These are phyloP conservation scores for Anagrus nilaparvatae DNA, from an alignment of 1,140 invertebrate species.

Conservation along the genomic window DNA sequence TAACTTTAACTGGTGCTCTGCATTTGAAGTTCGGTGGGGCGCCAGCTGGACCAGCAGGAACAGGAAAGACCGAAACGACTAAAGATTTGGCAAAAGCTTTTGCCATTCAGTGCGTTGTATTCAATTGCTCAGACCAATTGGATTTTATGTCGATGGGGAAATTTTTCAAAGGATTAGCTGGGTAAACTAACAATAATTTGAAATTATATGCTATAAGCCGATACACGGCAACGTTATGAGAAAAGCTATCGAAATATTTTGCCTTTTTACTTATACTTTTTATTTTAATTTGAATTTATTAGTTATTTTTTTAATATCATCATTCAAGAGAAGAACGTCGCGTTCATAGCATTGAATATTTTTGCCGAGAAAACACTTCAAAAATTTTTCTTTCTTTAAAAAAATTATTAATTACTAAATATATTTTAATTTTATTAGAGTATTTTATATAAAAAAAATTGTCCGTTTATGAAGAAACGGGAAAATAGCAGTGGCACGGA, in stretches of 20 bases:
- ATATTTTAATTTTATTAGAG: slow-evolving; percentile 1
- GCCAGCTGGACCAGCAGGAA: slow-evolving; percentile 63
- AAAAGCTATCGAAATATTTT: slow-evolving; percentile 3
- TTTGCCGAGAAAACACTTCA: slow-evolving; percentile 6
- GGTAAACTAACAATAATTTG: slow-evolving; percentile 22
- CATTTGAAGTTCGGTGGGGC: slow-evolving; percentile 64
- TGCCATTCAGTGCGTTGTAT: slow-evolving; percentile 65
- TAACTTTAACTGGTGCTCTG: slow-evolving; percentile 57
- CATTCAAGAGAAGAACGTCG: background rate
- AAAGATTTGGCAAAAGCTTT: slow-evolving; percentile 68
- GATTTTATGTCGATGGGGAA: slow-evolving; percentile 65
- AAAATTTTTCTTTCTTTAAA: background rate
- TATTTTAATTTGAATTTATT: background rate
- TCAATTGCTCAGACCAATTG: slow-evolving; percentile 67
- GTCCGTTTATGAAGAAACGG: background rate
- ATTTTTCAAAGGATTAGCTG: slow-evolving; percentile 47
- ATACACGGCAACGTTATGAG: slow-evolving; percentile 6
- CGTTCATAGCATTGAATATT: slow-evolving; percentile 16
- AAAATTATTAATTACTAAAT: slow-evolving; percentile 1
- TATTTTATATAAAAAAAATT: background rate
- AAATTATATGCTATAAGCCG: slow-evolving; percentile 6
- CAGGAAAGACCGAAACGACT: slow-evolving; percentile 66
- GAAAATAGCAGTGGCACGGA: too few relatives aligned
- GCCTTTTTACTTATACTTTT: background rate
- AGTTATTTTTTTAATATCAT: background rate